phyloP scores from a whole-genome alignment of 2,113 vertebrate species.

The Pleuronectes platessa region DNA sequence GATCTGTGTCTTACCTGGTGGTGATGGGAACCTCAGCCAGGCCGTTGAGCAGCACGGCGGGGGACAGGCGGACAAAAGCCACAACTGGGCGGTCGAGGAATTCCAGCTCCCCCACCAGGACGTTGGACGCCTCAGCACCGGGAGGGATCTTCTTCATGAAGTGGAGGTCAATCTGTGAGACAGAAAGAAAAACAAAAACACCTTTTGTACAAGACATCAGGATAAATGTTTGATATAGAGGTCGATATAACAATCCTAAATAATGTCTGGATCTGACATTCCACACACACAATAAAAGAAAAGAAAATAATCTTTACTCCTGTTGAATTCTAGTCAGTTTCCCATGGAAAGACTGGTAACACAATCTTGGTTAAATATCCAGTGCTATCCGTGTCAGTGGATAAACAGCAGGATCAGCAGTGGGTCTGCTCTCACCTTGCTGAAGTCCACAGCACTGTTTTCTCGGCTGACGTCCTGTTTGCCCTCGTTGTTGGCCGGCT shows the following conservation, averaged over 20 bases:
- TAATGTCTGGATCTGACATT: not conserved
- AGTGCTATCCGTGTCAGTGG: conserved; percentile 38
- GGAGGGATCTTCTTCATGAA: conserved; percentile 99
- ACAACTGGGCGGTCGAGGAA: conserved; percentile 95
- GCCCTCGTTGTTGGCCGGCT: conserved; percentile 88
- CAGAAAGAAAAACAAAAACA: not conserved
- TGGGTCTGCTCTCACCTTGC: conserved; percentile 87
- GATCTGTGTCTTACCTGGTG: conserved; percentile 85
- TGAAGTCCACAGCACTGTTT: conserved; percentile 97
- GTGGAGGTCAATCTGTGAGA: conserved; percentile 92
- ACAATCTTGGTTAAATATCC: conserved; percentile 61
- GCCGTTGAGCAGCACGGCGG: conserved; percentile 93
- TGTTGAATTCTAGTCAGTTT: conserved; percentile 27
- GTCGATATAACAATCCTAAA: not conserved
- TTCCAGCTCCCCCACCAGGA: conserved; percentile 95
- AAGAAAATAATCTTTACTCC: conserved; percentile 36
- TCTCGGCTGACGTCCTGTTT: conserved; percentile 96
- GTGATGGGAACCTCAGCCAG: conserved; percentile 97
- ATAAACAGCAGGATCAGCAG: conserved; percentile 64
- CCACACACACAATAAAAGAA: not conserved
- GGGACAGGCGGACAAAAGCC: conserved; percentile 93
- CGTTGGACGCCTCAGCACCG: conserved; percentile 97
- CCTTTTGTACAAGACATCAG: not conserved
- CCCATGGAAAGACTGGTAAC: conserved; percentile 57
- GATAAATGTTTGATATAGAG: not conserved